These are phyloP conservation scores for Acrobasis repandana DNA, from an alignment of 2,888 invertebrate genomes.

Conservation along the genomic window DNA sequence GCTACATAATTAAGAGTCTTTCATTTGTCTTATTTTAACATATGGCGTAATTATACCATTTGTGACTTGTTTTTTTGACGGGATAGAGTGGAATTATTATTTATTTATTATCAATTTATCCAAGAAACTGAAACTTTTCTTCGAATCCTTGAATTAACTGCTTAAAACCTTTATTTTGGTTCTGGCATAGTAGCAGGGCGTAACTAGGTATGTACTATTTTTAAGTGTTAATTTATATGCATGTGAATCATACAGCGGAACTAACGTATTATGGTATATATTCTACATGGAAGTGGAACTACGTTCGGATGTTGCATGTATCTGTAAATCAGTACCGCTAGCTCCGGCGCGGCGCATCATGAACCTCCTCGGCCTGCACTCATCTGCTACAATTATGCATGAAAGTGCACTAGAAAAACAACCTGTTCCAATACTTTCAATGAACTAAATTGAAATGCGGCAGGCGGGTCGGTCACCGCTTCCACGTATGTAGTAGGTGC, in stretches of 20 bases:
- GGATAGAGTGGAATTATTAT: no score
- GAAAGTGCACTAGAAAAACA: slow-evolving; percentile 49
- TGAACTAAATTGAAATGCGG: slow-evolving; percentile 51
- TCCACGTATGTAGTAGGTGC: slow-evolving; percentile 18
- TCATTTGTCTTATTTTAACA: no score
- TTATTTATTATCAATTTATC: no score
- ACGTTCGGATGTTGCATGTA: slow-evolving; percentile 3
- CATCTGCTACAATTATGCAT: slow-evolving; percentile 27
- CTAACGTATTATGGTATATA: not conserved
- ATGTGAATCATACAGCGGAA: not conserved
- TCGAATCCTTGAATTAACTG: no score
- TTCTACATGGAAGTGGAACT: not conserved
- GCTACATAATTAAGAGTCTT: no score
- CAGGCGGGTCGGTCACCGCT: slow-evolving; percentile 28
- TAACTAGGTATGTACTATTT: not conserved
- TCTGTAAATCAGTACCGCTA: not conserved
- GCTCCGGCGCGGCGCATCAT: not conserved
- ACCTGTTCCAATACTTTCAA: slow-evolving; percentile 47
- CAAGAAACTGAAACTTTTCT: no score
- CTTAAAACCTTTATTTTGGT: no score
- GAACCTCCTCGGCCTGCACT: slow-evolving; percentile 3
- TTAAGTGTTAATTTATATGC: not conserved
- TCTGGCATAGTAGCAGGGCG: not conserved
- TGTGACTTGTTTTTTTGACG: no score
- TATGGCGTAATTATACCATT: no score